Conservation (phyloP, 2,113 vertebrate genomes). For the Sinocyclocheilus anshuiensis region DNA sequence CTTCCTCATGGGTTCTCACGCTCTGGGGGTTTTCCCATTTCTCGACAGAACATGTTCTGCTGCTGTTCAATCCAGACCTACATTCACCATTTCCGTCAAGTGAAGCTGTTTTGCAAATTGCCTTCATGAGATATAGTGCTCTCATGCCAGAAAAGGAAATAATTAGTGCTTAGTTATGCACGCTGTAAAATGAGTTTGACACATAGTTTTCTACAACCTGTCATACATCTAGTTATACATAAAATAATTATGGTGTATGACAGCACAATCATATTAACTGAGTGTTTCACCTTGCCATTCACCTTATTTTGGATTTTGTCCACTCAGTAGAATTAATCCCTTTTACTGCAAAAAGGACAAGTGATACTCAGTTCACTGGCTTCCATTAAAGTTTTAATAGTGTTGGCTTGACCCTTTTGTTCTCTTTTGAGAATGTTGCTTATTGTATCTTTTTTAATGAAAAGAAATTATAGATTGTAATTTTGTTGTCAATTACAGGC, state of each 20-base stretch:
- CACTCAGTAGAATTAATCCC: background rate
- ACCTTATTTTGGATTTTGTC: conserved; percentile 11
- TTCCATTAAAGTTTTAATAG: background rate
- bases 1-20: conserved; percentile 20
- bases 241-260: background rate
- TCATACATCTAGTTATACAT: too few relatives aligned
- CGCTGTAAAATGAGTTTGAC: conserved; percentile 15
- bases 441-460: background rate
- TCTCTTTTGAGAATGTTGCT: background rate
- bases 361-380: background rate
- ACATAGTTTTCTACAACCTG: background rate
- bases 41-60: conserved; percentile 11
- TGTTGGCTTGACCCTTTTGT: background rate
- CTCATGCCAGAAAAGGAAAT: background rate
- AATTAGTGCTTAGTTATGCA: conserved; percentile 8
- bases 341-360: background rate
- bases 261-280: background rate
- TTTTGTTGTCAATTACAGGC: background rate
- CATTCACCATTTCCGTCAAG: conserved; percentile 19
- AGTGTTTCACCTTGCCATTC: background rate
- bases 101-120: conserved; percentile 30
- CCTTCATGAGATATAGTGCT: background rate
- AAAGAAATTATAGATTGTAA: background rate
- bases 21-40: conserved; percentile 39
- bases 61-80: conserved; percentile 7